Evolutionary conservation across 2,797 vertebrate genomes (phyloP), one percentile per base, ranked within the genome.

Genomic region (Myripristis murdjan): DNA sequence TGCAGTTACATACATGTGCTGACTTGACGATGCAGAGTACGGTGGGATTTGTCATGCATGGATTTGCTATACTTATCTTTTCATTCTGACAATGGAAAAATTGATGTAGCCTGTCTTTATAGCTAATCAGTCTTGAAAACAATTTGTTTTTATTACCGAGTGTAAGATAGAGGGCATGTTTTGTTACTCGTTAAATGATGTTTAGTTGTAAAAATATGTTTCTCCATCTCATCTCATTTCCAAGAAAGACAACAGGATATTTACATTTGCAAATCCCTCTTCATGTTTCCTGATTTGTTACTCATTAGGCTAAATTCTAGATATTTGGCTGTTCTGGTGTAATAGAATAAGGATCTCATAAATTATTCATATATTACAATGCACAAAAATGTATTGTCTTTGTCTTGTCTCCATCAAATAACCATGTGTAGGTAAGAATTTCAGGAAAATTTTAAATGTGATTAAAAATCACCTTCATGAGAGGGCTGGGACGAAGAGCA

Each of bases 1-100:
- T 56, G 70, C 39, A 83, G 73, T 61, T 65, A 77, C 52, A 71
- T 56, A 43, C 48, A 43, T 64, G 18, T 57, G 44, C 53, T 83
- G 56, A 61, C 53, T 71, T 60, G 70, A 70, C 15, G 51, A 59
- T 49, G 74, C 28, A 18, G 5, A 11, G 2, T 22, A 28, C 44
- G 10, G n/a, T 65, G 18, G 70, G 73, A 79, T 57, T 73, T 62
- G 31, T 12, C 15, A 22, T 60, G 58, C 62, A 44, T 47, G 24
- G 16, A 26, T 28, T 48, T 57, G 24, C 48, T 65, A 3, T 23
- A 53, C 23, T 49, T 59, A 47, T 20, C n/a, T 68, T 18, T 28
- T 54, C 24, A 12, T 47, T 15, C 20, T 37, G 20, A 39, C 12
- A 22, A 6, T 22, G 7, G 11, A 22, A 2, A n/a, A 39, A 28